A percentile compares a stretch with the other conserved stretches of the same genome.
Evolutionary conservation across 1,140 invertebrate genomes (phyloP).

Genomic region (Habropoda laboriosa): DNA sequence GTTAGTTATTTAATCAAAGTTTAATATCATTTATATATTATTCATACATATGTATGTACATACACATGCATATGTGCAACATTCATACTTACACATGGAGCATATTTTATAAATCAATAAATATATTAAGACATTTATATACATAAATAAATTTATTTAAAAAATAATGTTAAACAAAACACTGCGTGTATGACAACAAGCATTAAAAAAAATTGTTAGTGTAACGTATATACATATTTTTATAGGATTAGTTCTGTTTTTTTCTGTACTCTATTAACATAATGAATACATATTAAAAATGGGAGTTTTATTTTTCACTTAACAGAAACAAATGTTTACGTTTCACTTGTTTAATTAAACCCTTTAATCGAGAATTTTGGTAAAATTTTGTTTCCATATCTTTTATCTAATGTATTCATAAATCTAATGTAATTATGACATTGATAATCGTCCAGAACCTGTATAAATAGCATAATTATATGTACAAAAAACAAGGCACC

Average conservation of each 20-base stretch:
- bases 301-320: not conserved
- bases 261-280: not conserved
- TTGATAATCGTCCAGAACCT: conserved; percentile 74
- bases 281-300: not conserved
- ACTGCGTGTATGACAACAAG: conserved; percentile 2
- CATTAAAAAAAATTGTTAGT: not conserved
- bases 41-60: not conserved
- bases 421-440: conserved; percentile 75
- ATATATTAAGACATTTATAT: not conserved
- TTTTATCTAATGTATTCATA: conserved; percentile 78
- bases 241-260: not conserved
- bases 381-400: conserved; percentile 77
- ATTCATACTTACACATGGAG: conserved; percentile 6
- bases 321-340: not conserved
- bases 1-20: conserved; percentile 45
- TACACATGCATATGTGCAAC: not conserved
- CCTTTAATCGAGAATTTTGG: conserved; percentile 66
- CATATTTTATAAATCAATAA: conserved; percentile 17
- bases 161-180: conserved; percentile 27
- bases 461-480: conserved; percentile 50
- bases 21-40: conserved; percentile 43
- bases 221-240: not conserved
- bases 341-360: conserved; percentile 40
- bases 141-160: conserved; percentile 24
- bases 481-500: not conserved